Conservation (phyloP, 2,113 vertebrate genomes). For the Crotalus helleri region DNA sequence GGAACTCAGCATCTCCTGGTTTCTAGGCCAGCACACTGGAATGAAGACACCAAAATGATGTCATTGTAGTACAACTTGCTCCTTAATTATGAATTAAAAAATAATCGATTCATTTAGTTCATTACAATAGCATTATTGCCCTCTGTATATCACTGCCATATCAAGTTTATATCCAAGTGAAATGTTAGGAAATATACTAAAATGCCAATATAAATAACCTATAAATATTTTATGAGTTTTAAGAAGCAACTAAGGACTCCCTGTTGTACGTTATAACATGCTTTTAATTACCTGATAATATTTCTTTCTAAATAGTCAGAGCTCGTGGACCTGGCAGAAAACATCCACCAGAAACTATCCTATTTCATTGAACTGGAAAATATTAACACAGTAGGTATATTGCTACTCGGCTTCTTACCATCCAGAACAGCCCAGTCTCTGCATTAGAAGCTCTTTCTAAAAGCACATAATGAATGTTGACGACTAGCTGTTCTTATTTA, state of each 20-base stretch:
- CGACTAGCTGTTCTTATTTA: not conserved
- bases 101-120: not conserved
- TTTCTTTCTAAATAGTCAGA: constrained; percentile 78
- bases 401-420: not conserved
- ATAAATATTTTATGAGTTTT: not conserved
- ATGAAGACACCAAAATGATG: not conserved
- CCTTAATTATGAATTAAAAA: not conserved
- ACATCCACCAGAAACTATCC: constrained; percentile 96
- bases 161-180: not conserved
- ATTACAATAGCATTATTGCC: not conserved
- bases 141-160: not conserved
- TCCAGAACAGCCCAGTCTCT: not conserved
- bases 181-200: not conserved
- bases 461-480: not conserved
- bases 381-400: constrained; percentile 86
- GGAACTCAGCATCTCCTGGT: not conserved
- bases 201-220: not conserved
- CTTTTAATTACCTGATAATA: not conserved
- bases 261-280: not conserved
- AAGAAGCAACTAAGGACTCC: not conserved
- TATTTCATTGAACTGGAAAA: constrained; percentile 97
- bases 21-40: not conserved
- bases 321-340: constrained; percentile 92
- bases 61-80: not conserved
- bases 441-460: not conserved